phyloP scores from a whole-genome alignment of 2,888 invertebrate species.

The Caenorhabditis sp. region DNA sequence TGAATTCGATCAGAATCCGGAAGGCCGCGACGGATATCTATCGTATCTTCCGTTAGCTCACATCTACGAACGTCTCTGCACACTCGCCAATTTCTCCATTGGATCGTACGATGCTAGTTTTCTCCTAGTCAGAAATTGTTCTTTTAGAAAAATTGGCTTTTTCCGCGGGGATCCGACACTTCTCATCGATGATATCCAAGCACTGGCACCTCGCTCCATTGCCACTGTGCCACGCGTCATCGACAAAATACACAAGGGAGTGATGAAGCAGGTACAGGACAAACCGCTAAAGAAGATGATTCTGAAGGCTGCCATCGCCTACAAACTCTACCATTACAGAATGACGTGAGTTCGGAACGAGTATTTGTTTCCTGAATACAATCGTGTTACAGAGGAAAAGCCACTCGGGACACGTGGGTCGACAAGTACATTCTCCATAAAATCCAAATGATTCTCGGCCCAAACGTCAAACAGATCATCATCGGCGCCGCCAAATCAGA shows the following conservation, averaged over 20 bases:
- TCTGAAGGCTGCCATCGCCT: constrained; percentile 42
- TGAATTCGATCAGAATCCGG: constrained; percentile 8
- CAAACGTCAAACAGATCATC: constrained; percentile 28
- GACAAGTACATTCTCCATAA: constrained; percentile 51
- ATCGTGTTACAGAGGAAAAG: constrained; percentile 33
- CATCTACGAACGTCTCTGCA: constrained; percentile 47
- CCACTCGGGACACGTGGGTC: constrained; percentile 37
- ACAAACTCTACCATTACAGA: constrained; percentile 31
- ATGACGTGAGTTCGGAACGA: constrained; percentile 26
- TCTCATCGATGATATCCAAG: constrained; percentile 50
- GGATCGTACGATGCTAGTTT: constrained; percentile 23
- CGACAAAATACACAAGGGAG: constrained; percentile 47
- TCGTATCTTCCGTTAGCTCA: constrained; percentile 57
- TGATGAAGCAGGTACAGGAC: constrained; percentile 36
- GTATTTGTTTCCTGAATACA: not conserved
- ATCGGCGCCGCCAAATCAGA: constrained; percentile 52
- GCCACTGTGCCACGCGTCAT: constrained; percentile 56
- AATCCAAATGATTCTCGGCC: constrained; percentile 42
- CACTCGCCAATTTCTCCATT: constrained; percentile 23
- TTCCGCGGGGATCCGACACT: constrained; percentile 45
- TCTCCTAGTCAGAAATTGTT: not conserved
- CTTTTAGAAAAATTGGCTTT: constrained; percentile 42
- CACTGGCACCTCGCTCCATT: constrained; percentile 26
- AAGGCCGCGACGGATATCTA: constrained; percentile 15
- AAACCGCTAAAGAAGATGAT: constrained; percentile 37